Evolutionary conservation across 2,888 invertebrate genomes (phyloP), one percentile per base, ranked within the genome.

Genomic region (Pollenia labialis): DNA sequence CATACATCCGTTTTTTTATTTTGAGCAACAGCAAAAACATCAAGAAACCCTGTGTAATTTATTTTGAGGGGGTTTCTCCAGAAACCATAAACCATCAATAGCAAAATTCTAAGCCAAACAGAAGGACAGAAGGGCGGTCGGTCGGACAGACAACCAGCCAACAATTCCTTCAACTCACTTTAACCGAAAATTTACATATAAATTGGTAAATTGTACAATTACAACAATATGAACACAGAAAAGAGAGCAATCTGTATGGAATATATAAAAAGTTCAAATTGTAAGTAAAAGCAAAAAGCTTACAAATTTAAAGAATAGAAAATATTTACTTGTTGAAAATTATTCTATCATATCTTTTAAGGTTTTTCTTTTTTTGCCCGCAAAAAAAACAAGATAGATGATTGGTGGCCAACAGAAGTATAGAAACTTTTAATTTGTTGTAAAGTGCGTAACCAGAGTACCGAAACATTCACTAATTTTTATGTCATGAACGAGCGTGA

Each of bases 141-240:
- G 40, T 60, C 56, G 14, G n/a, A 56, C 66, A 14, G 16, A 18
- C 42, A 40, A 32, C 4, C 14, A 54, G 66, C 62, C 7, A 12
- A 64, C 40, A 56, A 64, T 77, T 71, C 23, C 64, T 64, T 64
- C 48, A 77, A 72, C 64, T 83, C 66, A 72, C 71, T 83, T 64
- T 77, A 77, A 68, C 18, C 54, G 44, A 79, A 85, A 86, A 84
- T 86, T 84, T 84, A 75, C 84, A 86, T 86, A 84, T 86, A 86
- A 86, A 86, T 86, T 80, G 80, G 71, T 76, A 84, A 64, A 75
- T 74, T 83, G 64, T 80, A 71, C 72, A 72, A 60, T 32, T 68
- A 68, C 77, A 75, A 62, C 48, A 42, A n/a, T n/a, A 42, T n/a
- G 44, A 64, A 62, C 44, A 52, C 6, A 2, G 12, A 68, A 58